Evolutionary conservation across 2,888 invertebrate genomes (phyloP).

Genomic region (Parelbella ahira): DNA sequence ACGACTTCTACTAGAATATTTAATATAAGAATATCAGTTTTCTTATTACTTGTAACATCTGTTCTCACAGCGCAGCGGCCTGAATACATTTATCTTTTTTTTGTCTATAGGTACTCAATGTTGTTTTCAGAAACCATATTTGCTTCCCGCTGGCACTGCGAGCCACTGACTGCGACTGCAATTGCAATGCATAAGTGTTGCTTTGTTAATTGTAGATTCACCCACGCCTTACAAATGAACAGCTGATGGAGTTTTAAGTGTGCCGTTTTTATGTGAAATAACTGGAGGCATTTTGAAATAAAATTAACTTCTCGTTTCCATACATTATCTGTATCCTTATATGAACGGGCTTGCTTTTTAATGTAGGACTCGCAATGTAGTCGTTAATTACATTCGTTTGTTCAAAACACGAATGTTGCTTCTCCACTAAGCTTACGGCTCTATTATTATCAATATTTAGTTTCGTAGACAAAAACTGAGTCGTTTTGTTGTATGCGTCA

Average conservation of each 20-base stretch:
- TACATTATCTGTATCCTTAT: too few species aligned
- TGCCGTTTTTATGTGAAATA: constrained; percentile 1
- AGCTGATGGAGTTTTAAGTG: constrained; percentile 9
- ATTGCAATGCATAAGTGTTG: constrained; percentile 6
- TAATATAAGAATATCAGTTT: too few species aligned
- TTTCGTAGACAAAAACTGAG: too few species aligned
- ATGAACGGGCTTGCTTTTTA: constrained; percentile 9
- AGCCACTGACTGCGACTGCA: constrained; percentile 11
- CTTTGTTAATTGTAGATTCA: constrained; percentile 10
- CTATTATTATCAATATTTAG: constrained; percentile 16
- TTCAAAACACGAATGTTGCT: constrained; percentile 42
- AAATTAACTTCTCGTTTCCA: too few species aligned
- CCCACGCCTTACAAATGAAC: constrained; percentile 2
- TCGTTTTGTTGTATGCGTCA: too few species aligned
- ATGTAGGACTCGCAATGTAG: constrained; percentile 22
- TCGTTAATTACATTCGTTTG: constrained; percentile 55
- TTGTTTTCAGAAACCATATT: constrained; percentile 4
- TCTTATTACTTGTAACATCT: too few species aligned
- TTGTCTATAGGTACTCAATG: constrained; percentile 1
- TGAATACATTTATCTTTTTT: constrained; percentile 8
- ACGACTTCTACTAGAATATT: too few species aligned
- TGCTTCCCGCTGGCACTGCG: constrained; percentile 12
- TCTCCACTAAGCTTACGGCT: constrained; percentile 34
- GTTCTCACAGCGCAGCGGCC: background rate
- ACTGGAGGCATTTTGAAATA: background rate